A percentile compares a stretch with the other conserved stretches of the same genome.
phyloP scores from a whole-genome alignment of 2,888 invertebrate species.

The Cheilosia variabilis region DNA sequence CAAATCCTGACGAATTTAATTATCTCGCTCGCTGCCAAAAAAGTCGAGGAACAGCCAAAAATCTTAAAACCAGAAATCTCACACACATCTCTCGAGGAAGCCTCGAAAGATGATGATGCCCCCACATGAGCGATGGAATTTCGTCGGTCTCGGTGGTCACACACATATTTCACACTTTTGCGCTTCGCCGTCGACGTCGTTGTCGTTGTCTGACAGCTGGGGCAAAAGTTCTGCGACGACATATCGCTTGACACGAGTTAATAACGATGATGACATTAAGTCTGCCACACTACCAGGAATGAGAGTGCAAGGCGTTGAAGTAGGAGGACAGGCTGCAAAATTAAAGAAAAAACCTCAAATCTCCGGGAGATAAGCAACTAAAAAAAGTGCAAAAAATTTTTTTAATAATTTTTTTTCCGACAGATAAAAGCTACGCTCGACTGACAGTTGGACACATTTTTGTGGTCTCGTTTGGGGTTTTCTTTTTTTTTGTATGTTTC shows the following conservation, averaged over 20 bases:
- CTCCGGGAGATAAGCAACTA: not conserved
- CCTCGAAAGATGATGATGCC: constrained; percentile 28
- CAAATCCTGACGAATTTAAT: constrained; percentile 72
- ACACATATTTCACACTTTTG: constrained; percentile 71
- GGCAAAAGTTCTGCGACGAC: constrained; percentile 66
- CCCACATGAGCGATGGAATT: constrained; percentile 44
- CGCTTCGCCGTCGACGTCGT: not conserved
- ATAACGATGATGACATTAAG: constrained; percentile 73
- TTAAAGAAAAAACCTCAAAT: constrained; percentile 52
- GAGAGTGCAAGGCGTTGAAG: constrained; percentile 10
- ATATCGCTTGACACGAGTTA: constrained; percentile 72
- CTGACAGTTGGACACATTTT: constrained; percentile 66
- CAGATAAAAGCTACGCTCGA: constrained; percentile 61
- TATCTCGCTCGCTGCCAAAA: constrained; percentile 43
- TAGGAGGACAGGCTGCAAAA: constrained; percentile 35
- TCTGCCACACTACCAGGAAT: constrained; percentile 32
- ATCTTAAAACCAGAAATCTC: constrained; percentile 24
- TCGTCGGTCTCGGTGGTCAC: constrained; percentile 57
- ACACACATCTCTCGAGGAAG: constrained; percentile 7
- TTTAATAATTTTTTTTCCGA: constrained; percentile 34
- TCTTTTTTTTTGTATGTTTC: not conserved
- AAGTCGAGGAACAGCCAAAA: constrained; percentile 1
- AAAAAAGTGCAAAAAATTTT: constrained; percentile 8
- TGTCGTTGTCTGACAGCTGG: constrained; percentile 36
- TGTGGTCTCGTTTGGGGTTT: constrained; percentile 35